Evolutionary conservation across 1,140 invertebrate genomes (phyloP), one percentile per base, ranked within the genome.

Genomic region (Nixonia krombeini): DNA sequence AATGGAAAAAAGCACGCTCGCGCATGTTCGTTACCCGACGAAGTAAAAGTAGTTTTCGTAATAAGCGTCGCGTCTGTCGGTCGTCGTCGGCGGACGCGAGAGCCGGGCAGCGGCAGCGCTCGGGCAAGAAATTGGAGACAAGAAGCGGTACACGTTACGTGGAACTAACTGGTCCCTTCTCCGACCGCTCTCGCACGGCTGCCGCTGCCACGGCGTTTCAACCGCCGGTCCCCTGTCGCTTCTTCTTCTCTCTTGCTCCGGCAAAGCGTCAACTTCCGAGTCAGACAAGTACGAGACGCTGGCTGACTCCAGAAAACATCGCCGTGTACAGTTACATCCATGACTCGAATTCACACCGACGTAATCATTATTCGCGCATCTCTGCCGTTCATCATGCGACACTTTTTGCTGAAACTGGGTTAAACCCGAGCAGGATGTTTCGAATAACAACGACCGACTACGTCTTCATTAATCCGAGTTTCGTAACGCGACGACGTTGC

Each of bases 101-200:
- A 40, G 26, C 15, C 21, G 41, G 44, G 51, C 21, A 33, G 9
- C 10, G n/a, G n/a, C 23, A 33, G 9, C 10, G 37, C 51, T 57
- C 42, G 18, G 45, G 37, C 50, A 57, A 65, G 55, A 59, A 59
- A 67, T 29, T 59, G 45, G 47, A 50, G 45, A 59, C 63, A 56
- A 65, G 47, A 58, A 65, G 56, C 56, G 33, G 40, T 56, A 41
- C 45, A 41, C 49, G 50, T 40, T 67, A 67, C 63, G 56, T 67
- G 56, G 50, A 55, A 59, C 38, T 67, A 59, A 67, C 63, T 66
- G 50, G 50, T 59, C 47, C 50, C 46, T 49, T 49, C 46, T 37
- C n/a, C 8, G 45, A 31, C 44, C 21, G 16, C 44, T 46, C 38
- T 6, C 6, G 35, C 35, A 9, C 10, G 42, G 29, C 26, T 10